Conservation (phyloP, 2,888 invertebrate species). For the Melieria omissa region DNA sequence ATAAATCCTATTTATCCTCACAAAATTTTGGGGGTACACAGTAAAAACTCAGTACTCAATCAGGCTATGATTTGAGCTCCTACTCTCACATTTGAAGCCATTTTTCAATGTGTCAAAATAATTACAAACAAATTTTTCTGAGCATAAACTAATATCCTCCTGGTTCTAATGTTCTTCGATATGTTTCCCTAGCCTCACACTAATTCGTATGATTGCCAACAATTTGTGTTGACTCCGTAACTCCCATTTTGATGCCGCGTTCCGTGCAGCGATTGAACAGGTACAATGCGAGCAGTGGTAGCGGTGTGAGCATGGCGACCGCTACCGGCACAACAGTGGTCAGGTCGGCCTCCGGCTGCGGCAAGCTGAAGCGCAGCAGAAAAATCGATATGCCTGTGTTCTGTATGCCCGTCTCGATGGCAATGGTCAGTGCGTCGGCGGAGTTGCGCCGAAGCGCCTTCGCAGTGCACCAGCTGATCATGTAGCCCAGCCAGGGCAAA, state of each 20-base stretch:
- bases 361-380: conserved; percentile 81
- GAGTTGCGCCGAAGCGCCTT: conserved; percentile 72
- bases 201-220: conserved; percentile 13
- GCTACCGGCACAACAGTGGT: conserved; percentile 92
- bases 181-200: conserved; percentile 1
- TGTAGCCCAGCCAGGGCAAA: conserved; percentile 85
- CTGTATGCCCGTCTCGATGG: conserved; percentile 93
- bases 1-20: no score
- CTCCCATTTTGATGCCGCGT: conserved; percentile 44
- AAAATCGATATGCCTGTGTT: conserved; percentile 94
- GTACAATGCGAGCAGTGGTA: conserved; percentile 77
- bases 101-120: no score
- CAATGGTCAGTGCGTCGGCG: conserved; percentile 84
- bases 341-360: conserved; percentile 87
- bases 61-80: no score
- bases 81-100: no score
- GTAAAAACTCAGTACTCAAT: no score
- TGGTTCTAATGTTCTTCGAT: neutral
- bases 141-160: no score
- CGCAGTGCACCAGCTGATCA: conserved; percentile 75
- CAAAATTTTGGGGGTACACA: no score
- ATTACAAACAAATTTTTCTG: no score
- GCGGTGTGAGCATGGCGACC: conserved; percentile 92
- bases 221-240: conserved; percentile 17
- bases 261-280: conserved; percentile 60